A percentile compares a stretch with the other conserved stretches of the same genome.
Conservation (phyloP, 2,888 invertebrate species). For the Sinodicranocentrus sp. region DNA sequence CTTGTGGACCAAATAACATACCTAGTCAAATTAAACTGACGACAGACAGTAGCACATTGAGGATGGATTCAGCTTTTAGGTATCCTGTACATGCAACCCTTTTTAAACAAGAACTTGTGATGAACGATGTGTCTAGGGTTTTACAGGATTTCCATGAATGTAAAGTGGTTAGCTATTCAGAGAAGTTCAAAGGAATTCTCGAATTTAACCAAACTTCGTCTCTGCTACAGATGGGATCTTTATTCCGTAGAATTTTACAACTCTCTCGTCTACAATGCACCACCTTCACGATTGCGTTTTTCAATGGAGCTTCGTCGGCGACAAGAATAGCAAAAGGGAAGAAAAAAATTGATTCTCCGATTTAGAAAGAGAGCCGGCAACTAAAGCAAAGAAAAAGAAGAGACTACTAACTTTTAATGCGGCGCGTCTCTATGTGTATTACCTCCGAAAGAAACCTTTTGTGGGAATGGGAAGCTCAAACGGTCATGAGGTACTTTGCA, state of each 20-base stretch:
- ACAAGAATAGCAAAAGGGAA: not conserved
- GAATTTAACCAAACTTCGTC: conserved; percentile 16
- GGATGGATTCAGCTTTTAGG: not conserved
- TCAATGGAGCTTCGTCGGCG: not conserved
- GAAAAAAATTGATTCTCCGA: conserved; percentile 7
- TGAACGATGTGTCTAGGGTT: not conserved
- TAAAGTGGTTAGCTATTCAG: conserved; percentile 31
- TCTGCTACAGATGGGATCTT: conserved; percentile 5
- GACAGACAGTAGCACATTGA: not conserved
- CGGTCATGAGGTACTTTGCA: conserved; percentile 35
- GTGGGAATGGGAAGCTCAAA: conserved; percentile 7
- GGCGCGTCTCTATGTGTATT: no score
- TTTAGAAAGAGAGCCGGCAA: not conserved
- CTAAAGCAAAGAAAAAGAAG: not conserved
- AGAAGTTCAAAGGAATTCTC: conserved; percentile 38
- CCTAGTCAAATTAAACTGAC: not conserved
- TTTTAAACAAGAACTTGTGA: not conserved
- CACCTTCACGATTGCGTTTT: not conserved
- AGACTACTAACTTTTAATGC: not conserved
- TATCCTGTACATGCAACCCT: not conserved
- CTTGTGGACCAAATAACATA: not conserved
- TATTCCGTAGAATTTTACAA: conserved; percentile 20
- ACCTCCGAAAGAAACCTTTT: not conserved
- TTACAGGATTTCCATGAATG: conserved; percentile 31
- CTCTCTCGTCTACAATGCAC: not conserved